Percentiles rank a stretch among this genome's conserved stretches.
These are phyloP conservation scores for Pocillopora damicornis DNA, from an alignment of 64 coral and sea anemone species.

Conservation along the genomic window DNA sequence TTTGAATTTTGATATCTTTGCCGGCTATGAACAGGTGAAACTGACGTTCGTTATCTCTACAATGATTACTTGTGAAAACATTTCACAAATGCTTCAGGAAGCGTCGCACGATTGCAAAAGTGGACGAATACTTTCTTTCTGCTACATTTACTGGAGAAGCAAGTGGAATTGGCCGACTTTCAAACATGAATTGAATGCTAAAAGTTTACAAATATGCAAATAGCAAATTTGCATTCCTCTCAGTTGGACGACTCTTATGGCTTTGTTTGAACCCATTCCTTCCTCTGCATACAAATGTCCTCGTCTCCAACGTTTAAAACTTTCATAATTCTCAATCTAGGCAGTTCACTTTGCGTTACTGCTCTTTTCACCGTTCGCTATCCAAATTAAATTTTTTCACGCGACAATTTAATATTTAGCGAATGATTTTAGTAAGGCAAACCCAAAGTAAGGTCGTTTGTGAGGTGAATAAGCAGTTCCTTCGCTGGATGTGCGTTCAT, in stretches of 20 bases:
- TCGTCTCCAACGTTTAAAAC: slow-evolving; percentile 8
- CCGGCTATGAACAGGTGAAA: slow-evolving; percentile 45
- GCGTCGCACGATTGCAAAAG: neutral
- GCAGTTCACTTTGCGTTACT: neutral
- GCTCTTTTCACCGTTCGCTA: slow-evolving; percentile 16
- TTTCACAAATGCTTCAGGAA: slow-evolving; percentile 31
- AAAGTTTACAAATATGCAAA: slow-evolving; percentile 69
- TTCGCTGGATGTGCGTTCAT: slow-evolving; percentile 14
- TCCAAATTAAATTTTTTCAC: neutral
- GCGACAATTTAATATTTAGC: slow-evolving; percentile 13
- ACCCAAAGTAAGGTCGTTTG: neutral
- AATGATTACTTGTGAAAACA: slow-evolving; percentile 45
- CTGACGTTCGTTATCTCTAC: neutral
- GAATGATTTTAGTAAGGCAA: neutral
- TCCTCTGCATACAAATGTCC: slow-evolving; percentile 47
- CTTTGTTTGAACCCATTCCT: slow-evolving; percentile 16
- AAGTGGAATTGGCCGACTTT: slow-evolving; percentile 16
- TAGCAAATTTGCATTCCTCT: slow-evolving; percentile 61
- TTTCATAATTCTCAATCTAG: slow-evolving; percentile 30
- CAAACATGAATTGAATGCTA: slow-evolving; percentile 12
- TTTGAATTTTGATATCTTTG: slow-evolving; percentile 74
- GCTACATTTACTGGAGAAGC: neutral
- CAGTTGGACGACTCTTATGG: slow-evolving; percentile 44
- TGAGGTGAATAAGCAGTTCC: neutral
- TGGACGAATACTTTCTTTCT: neutral